Base-by-base conservation (phyloP, 2,113 vertebrate species). In the Alectura lathami region DNA sequence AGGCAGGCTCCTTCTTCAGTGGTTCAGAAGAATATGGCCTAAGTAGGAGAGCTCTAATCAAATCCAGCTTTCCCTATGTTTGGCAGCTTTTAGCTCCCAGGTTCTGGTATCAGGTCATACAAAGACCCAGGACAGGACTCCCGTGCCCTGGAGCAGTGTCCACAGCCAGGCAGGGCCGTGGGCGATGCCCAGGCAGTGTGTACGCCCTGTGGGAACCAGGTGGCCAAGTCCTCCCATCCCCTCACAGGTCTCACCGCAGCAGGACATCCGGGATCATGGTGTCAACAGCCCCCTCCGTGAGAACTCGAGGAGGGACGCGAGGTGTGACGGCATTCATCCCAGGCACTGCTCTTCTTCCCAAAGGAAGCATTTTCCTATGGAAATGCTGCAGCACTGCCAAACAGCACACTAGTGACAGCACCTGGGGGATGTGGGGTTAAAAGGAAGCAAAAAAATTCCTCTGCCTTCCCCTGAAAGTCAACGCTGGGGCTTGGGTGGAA, bases 101-200 rank as follows among this genome's bases (percentile, higher is more conserved):
- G 7, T 56, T 86, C 57, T 45, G 34, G 17, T 69, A 53, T 80
- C 42, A 20, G 47, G 27, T 13, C 10, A 11, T 30, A 3, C 27
- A 20, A 29, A 60, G 17, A 30, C 4, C 24, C 45, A 50, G 67
- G 40, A 21, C 5, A 50, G 38, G 47, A n/a, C 26, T 67, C 13
- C 18, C 0, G 0, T 0, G 1, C 17, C 45, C 36, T 34, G 30
- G 36, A 40, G 32, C 23, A 9, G 26, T 0, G 24, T 17, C 24
- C n/a, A 62, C 62, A 9, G 50, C 29, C 45, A 82, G 38, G 24
- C 18, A 47, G 38, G n/a, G 21, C 34, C 2, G 0, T 2, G 13
- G 14, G 67, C 63, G 43, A 21, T 21, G 53, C 24, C 72, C 72
- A 34, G n/a, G 17, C 67, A 64, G 23, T 4, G 23, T 13, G 9